Base-by-base conservation (phyloP, 2,113 vertebrate genomes). In the Sterrhoptilus dennistouni region DNA sequence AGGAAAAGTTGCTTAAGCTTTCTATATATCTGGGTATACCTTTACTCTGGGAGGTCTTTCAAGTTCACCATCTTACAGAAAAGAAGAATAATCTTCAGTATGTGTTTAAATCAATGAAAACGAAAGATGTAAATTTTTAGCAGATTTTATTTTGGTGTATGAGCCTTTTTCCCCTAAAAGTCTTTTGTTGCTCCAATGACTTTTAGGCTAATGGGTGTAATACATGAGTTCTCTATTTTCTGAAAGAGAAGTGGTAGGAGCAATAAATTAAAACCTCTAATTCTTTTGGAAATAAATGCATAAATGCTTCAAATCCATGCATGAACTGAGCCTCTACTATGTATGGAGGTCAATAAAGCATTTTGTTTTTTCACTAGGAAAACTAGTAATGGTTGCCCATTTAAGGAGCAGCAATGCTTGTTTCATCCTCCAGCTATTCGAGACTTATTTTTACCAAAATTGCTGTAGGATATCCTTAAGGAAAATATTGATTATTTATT, bases 401-500 rank as follows among this genome's bases (percentile, higher is more conserved):
- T 94, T 80, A 92, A 95, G 38, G 40, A n/a, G 5, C 12, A 49
- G 18, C 11, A 7, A 12, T 28, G 22, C 24, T 85, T 97, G 53
- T 85, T 97, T 96, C 36, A 42, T 90, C 13, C 15, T 93, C 61
- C 27, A 90, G 14, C 60, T 92, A 3, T 89, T 74, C 45, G 50
- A 85, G 54, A 91, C n/a, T 93, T 95, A n/a, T 52, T 76, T 93
- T 93, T 93, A 63, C 90, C 36, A 83, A 83, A 97, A 87, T 5
- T 91, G 27, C 21, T 6, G 10, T 74, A 79, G 42, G 50, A 69
- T 90, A 88, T 82, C 72, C 68, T 97, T 85, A 63, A 80, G 69
- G 56, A 12, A 97, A 79, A 89, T 97, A 97, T 76, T 93, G 95
- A 90, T 91, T 95, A 86, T 90, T 97, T 96, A 63, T 89, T 77